These are phyloP conservation scores for Holacanthus passer DNA, from an alignment of 2,113 vertebrate species.

Conservation along the genomic window DNA sequence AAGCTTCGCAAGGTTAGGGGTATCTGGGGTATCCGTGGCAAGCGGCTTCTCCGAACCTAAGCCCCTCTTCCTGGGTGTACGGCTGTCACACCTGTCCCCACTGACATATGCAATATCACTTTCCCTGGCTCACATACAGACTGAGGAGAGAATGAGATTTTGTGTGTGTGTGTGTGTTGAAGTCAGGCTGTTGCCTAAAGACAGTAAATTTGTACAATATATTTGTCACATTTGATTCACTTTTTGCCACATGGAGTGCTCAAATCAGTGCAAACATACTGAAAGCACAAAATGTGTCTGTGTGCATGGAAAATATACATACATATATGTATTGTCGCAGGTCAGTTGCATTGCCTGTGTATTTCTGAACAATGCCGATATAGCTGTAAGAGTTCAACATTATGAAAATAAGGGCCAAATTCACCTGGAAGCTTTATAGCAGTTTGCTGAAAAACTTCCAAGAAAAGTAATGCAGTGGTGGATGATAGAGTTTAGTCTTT, in stretches of 20 bases:
- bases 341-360: too few relatives aligned
- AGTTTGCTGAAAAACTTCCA: background rate
- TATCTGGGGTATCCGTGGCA: conserved; percentile 49
- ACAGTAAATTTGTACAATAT: background rate
- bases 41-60: conserved; percentile 59
- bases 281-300: too few relatives aligned
- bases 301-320: too few relatives aligned
- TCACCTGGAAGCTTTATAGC: background rate
- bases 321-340: too few relatives aligned
- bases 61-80: conserved; percentile 61
- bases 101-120: conserved; percentile 47
- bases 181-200: background rate
- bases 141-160: background rate
- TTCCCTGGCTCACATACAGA: conserved; percentile 33
- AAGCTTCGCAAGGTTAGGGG: conserved; percentile 28
- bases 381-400: too few relatives aligned
- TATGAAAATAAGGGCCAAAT: background rate
- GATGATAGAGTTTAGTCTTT: too few relatives aligned
- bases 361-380: too few relatives aligned
- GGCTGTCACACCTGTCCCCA: conserved; percentile 61
- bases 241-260: background rate
- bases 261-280: background rate
- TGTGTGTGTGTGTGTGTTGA: conserved; percentile 1
- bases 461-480: background rate
- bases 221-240: background rate